Percentiles rank a stretch among this genome's conserved stretches.
Conservation (phyloP, 1,140 invertebrate species). For the Gonatopus flavifemur region DNA sequence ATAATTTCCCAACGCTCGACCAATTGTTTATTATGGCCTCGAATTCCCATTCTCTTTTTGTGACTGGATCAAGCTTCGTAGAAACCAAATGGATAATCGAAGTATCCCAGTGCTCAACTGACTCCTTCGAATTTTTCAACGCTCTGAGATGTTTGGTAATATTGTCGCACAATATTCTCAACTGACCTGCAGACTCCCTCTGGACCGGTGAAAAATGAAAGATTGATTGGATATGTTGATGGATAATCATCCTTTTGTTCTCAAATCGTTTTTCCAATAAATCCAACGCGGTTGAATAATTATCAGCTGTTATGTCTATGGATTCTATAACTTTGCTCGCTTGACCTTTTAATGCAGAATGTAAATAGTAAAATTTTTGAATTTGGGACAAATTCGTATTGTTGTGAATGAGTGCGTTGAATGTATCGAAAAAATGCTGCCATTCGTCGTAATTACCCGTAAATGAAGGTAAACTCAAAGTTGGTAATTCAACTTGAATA, state of each 20-base stretch:
- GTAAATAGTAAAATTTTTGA: conserved; percentile 38
- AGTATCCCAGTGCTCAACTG: conserved; percentile 36
- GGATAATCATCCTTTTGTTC: conserved; percentile 32
- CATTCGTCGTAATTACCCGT: too few species aligned
- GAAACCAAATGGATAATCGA: conserved; percentile 23
- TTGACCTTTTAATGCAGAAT: conserved; percentile 28
- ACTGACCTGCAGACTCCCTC: conserved; percentile 15
- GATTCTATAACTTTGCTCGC: conserved; percentile 30
- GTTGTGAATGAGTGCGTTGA: conserved; percentile 35
- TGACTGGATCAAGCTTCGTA: conserved; percentile 13
- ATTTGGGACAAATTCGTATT: conserved; percentile 27
- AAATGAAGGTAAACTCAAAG: too few species aligned
- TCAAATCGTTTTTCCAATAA: conserved; percentile 31
- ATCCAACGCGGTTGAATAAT: conserved; percentile 36
- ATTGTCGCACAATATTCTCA: conserved; percentile 19
- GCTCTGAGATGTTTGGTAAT: conserved; percentile 21
- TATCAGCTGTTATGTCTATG: conserved; percentile 28
- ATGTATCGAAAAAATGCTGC: too few species aligned
- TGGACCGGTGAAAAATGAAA: conserved; percentile 18
- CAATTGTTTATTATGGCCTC: conserved; percentile 1
- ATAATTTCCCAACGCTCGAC: conserved; percentile 13
- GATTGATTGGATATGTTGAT: conserved; percentile 24
- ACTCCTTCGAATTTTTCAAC: conserved; percentile 22
- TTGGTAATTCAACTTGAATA: too few species aligned
- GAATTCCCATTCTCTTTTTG: conserved; percentile 20